Evolutionary conservation across 2,888 invertebrate species (phyloP).

Genomic region (Incurvaria masculella): DNA sequence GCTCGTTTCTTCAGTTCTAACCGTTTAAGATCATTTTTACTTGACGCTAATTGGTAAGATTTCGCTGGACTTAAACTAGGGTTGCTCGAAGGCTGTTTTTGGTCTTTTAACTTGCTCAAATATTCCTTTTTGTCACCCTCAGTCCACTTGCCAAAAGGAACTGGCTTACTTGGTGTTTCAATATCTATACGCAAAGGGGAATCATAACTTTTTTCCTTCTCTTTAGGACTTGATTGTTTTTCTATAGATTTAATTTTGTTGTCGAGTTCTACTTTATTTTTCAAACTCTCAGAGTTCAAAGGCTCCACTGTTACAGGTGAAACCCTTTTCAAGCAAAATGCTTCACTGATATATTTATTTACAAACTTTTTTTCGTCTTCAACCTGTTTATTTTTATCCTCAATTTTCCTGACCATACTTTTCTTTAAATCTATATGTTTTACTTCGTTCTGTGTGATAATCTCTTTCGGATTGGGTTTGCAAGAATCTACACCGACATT

Average conservation of each 20-base stretch:
- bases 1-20: not conserved
- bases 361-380: not conserved
- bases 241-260: not conserved
- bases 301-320: not conserved
- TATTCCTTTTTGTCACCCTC: conserved; percentile 46
- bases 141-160: conserved; percentile 51
- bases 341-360: conserved; percentile 3
- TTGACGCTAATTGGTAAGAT: not conserved
- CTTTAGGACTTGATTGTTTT: not conserved
- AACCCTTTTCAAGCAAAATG: not conserved
- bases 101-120: conserved; percentile 41
- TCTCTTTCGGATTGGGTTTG: not conserved
- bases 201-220: not conserved
- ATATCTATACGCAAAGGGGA: not conserved
- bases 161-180: conserved; percentile 18
- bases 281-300: not conserved
- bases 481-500: not conserved
- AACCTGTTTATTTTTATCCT: not conserved
- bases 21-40: not conserved
- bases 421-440: not conserved
- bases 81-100: conserved; percentile 29
- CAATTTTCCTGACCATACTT: not conserved
- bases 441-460: not conserved
- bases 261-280: not conserved
- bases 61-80: conserved; percentile 41